A percentile compares a stretch with the other conserved stretches of the same genome.
These are phyloP conservation scores for Ammodramus savannarum DNA, from an alignment of 2,113 vertebrate species.

Conservation along the genomic window DNA sequence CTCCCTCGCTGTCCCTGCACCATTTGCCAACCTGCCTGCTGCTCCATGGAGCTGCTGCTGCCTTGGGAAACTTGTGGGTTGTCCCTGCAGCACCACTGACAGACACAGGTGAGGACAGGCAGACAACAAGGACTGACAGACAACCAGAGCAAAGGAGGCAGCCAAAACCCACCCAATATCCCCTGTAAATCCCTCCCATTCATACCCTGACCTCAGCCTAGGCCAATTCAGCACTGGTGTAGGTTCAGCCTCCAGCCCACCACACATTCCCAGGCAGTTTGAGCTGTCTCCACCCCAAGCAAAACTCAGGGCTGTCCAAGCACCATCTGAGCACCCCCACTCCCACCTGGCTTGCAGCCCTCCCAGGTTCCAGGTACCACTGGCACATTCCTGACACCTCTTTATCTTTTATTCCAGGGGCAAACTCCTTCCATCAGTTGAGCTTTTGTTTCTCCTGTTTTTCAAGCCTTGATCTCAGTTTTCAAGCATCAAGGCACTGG, in stretches of 20 bases:
- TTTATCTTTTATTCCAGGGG: neutral
- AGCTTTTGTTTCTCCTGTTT: neutral
- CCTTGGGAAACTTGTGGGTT: neutral
- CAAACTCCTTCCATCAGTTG: neutral
- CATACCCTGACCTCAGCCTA: neutral
- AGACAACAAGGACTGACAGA: neutral
- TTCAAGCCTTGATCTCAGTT: neutral
- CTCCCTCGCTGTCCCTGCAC: neutral
- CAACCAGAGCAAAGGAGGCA: neutral
- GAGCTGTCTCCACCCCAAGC: neutral
- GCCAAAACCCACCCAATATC: neutral
- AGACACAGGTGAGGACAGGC: neutral
- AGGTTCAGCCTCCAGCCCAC: neutral
- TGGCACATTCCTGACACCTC: neutral
- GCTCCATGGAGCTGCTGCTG: neutral
- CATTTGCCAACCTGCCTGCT: neutral
- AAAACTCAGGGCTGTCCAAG: neutral
- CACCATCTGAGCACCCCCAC: neutral
- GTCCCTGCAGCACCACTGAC: neutral
- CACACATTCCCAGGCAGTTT: fast-evolving
- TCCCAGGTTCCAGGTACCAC: neutral
- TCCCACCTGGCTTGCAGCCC: fast-evolving
- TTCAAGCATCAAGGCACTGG: neutral
- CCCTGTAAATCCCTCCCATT: fast-evolving
- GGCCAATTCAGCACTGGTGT: fast-evolving